Base-by-base conservation (phyloP, 1,140 invertebrate species). In the Catajapyx aquilonaris region DNA sequence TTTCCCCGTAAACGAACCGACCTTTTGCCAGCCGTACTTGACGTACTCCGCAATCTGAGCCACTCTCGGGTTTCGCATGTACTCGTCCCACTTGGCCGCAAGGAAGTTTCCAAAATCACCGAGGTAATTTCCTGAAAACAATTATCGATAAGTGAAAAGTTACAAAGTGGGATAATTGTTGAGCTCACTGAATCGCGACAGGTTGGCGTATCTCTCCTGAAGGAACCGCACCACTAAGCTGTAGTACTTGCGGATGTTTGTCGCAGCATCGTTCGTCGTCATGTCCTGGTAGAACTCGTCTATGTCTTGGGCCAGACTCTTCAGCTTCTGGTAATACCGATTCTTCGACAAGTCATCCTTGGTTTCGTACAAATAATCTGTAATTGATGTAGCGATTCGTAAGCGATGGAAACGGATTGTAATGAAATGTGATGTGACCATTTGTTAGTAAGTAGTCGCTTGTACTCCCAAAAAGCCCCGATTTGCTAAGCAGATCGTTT, bases 281-380 rank as follows among this genome's bases (percentile, higher is more conserved):
- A 49, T 32, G 25, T 50, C 49, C 17, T 35, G 20, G 32, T 48
- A 50, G 11, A 49, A 13, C 19, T 41, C 19, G 37, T 48, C 42
- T 31, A 48, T 30, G 28, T 50, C 44, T 9, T 42, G 28, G 4
- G 41, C 41, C 16, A 50, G 31, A 25, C 36, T 33, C 16, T 31
- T 28, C 16, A 48, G 16, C 31, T 47, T 43, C 33, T 44, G 43
- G 35, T 46, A 50, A 35, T 44, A 45, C 10, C 33, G n/a, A 3
- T 45, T 47, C 19, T 28, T 35, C 23, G 44, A 32, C 4, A 50
- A 35, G 17, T 41, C 42, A 23, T 47, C 43, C 17, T 31, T 31
- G 7, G 46, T 46, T 31, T 39, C 40, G 19, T 46, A 47, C 16
- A 50, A 35, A 33, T 42, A 47, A 37, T 50, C 48, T 50, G n/a